Evolutionary conservation across 2,888 invertebrate genomes (phyloP), one percentile per base, ranked within the genome.

Genomic region (Spialia ferax): DNA sequence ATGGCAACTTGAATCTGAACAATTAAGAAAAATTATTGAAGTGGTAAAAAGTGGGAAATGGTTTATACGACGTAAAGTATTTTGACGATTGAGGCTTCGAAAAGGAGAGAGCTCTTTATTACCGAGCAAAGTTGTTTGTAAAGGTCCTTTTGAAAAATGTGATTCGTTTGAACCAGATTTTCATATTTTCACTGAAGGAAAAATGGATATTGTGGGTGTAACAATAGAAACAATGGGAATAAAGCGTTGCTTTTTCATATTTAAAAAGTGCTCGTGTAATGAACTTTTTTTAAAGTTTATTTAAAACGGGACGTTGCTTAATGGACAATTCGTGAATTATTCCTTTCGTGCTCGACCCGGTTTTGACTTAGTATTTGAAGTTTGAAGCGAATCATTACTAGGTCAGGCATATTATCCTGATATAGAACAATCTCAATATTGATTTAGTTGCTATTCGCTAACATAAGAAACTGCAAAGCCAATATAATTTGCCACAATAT

Each of bases 101-200:
- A 61, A 35, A 26, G 45, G 48, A 60, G 50, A 26, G 23, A 45
- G 35, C 22, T 48, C 60, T 45, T 60, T 60, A 26, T 48, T 45
- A 64, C 50, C 22, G 48, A 50, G 61, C 50, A 61, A 61, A 61
- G 50, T 61, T 61, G 42, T 61, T 61, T 52, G 35, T 52, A 15
- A 52, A 62, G 23, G 35, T 52, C 48, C 50, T 64, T 48, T 54
- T 23, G 54, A 65, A 50, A 32, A 65, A 52, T 66, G 48, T 68
- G 69, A 65, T 55, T 68, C 59, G 66, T 73, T 71, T 68, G 55
- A 68, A 60, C 52, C 57, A 59, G 62, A 63, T 63, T 52, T 48
- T 57, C 54, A 57, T 66, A 66, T 66, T 66, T 60, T 54, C 60
- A 42, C 42, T 54, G 60, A 54, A 66, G 60, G 60, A 66, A 66